Evolutionary conservation across 2,797 vertebrate species (phyloP).

Genomic region (Myotis myotis): DNA sequence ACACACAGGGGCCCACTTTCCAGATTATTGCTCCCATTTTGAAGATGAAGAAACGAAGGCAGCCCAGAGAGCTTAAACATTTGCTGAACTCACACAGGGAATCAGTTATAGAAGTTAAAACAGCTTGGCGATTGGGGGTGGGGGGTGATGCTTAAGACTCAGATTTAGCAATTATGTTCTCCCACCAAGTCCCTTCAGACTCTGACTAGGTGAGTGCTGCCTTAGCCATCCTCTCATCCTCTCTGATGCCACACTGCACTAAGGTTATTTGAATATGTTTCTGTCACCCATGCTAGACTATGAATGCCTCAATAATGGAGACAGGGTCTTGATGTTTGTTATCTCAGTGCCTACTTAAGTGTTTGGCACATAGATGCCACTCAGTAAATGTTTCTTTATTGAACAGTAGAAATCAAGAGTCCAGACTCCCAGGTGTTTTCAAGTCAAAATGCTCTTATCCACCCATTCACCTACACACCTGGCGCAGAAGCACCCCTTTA

Average conservation of each 20-base stretch:
- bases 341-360: conserved; percentile 2
- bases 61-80: background rate
- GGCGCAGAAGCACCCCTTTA: conserved; percentile 27
- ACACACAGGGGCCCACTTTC: background rate
- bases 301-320: conserved; percentile 3
- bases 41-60: conserved; percentile 49
- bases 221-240: background rate
- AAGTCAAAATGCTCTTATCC: conserved; percentile 48
- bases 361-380: background rate
- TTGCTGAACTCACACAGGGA: background rate
- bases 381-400: background rate
- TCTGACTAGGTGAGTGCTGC: background rate
- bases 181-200: background rate
- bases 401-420: conserved; percentile 20
- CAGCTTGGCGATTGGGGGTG: background rate
- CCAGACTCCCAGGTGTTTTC: conserved; percentile 25
- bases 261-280: conserved; percentile 29
- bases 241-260: background rate
- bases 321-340: background rate
- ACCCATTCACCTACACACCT: conserved; percentile 28
- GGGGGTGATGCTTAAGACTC: background rate
- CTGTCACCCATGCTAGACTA: conserved; percentile 2
- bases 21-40: conserved; percentile 43
- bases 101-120: conserved; percentile 39
- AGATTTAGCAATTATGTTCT: background rate